phyloP scores from a whole-genome alignment of 2,888 invertebrate species.

The Eupithecia exiguata region DNA sequence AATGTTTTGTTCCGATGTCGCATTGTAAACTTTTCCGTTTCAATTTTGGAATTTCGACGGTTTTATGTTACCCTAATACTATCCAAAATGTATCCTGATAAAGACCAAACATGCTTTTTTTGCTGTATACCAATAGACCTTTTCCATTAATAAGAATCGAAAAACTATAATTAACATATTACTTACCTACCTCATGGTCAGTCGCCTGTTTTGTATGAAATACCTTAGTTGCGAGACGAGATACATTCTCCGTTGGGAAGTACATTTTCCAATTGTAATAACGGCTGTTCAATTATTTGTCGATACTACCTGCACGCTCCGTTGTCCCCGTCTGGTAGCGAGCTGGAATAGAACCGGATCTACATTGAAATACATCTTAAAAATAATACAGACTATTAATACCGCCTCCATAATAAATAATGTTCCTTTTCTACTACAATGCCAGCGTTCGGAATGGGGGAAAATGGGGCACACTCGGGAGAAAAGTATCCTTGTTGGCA shows the following conservation, averaged over 20 bases:
- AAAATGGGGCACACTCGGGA: conserved; percentile 71
- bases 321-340: conserved; percentile 49
- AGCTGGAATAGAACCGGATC: conserved; percentile 56
- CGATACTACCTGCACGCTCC: conserved; percentile 62
- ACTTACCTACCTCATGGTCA: too few species aligned
- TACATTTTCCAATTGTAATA: conserved; percentile 51
- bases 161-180: background rate
- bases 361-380: conserved; percentile 77
- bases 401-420: conserved; percentile 73
- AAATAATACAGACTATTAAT: conserved; percentile 79
- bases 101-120: background rate
- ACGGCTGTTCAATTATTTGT: conserved; percentile 73
- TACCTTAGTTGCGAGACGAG: background rate
- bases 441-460: conserved; percentile 57
- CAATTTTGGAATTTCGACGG: conserved; percentile 29
- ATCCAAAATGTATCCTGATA: background rate
- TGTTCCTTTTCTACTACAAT: conserved; percentile 73
- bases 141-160: background rate
- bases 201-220: background rate
- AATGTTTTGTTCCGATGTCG: conserved; percentile 52
- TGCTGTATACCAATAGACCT: background rate
- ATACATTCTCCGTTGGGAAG: background rate
- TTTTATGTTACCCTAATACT: background rate
- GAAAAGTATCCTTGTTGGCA: conserved; percentile 66
- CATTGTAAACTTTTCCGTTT: conserved; percentile 53